Base-by-base conservation (phyloP, 2,888 invertebrate species). In the Chrysopilus asiliformis region DNA sequence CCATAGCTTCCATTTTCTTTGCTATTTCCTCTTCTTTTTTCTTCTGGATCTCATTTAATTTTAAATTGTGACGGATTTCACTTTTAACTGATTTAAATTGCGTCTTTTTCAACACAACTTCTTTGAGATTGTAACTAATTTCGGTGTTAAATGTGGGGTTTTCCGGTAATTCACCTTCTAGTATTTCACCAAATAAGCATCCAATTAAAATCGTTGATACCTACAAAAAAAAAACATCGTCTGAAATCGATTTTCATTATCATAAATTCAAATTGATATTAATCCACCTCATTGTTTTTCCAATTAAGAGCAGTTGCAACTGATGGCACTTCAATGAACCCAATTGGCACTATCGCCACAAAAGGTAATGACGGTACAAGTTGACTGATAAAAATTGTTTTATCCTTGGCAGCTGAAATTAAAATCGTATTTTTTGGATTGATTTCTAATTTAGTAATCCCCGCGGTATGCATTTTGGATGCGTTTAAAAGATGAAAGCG, bases 401-500 rank as follows among this genome's bases (percentile, higher is more conserved):
- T 62, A 53, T 86, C 85, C 41, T 69, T 64, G 2, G 77, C 71
- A 7, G 74, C 75, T 0, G 76, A 79, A 2, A 82, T 70, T 8
- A 85, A 52, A 32, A 81, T 40, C 1, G 67, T 71, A 9, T 68
- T 65, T 10, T 58, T 45, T 0, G 60, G 50, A 53, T 80, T 80
- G 13, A 79, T 58, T 2, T 70, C 64, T 56, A 83, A 68, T 43
- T 66, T 65, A 0, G 70, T 74, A 13, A 85, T 60, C 1, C 71
- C 57, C 44, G 68, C 68, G 1, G 68, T 71, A 52, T 85, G 84
- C 0, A 81, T 78, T 55, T 81, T 84, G 10, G 71, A 57, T 2
- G 70, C 56, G 66, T 73, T 58, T 24, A 65, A 54, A 19, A 56
- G 49, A 38, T 50, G 43, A 12, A 58, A 37, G 18, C 46, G 43